phyloP scores from a whole-genome alignment of 2,888 invertebrate species.

The Cheilosia grossa region DNA sequence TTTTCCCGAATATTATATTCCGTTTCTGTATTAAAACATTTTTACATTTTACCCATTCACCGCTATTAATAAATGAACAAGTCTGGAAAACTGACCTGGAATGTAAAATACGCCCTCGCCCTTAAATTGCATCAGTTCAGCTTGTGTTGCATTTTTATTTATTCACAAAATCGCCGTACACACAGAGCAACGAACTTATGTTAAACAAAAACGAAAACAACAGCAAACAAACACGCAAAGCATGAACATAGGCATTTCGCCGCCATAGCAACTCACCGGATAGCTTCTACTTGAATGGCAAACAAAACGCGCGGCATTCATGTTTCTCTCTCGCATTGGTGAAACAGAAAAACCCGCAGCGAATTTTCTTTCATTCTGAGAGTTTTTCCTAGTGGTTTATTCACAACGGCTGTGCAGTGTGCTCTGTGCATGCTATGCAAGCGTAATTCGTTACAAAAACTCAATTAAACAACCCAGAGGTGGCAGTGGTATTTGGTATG shows the following conservation, averaged over 20 bases:
- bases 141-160: background rate
- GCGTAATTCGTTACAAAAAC: slow-evolving; percentile 46
- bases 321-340: slow-evolving; percentile 11
- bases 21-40: no score
- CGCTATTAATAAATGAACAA: no score
- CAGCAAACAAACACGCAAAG: background rate
- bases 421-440: slow-evolving; percentile 9
- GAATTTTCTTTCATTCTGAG: slow-evolving; percentile 48
- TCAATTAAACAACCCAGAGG: slow-evolving; percentile 20
- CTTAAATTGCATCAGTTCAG: background rate
- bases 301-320: slow-evolving; percentile 27
- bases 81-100: background rate
- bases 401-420: slow-evolving; percentile 31
- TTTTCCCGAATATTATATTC: no score
- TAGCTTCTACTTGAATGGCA: slow-evolving; percentile 16
- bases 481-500: background rate
- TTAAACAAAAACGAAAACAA: background rate
- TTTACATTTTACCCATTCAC: no score
- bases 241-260: slow-evolving; percentile 17
- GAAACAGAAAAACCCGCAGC: slow-evolving; percentile 22
- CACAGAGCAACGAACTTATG: slow-evolving; percentile 29
- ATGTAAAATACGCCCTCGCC: background rate
- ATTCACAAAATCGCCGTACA: background rate
- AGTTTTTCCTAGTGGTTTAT: slow-evolving; percentile 53
- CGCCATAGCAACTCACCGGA: slow-evolving; percentile 5